These are phyloP conservation scores for Tachycineta bicolor DNA, from an alignment of 2,113 vertebrate species.

Conservation along the genomic window DNA sequence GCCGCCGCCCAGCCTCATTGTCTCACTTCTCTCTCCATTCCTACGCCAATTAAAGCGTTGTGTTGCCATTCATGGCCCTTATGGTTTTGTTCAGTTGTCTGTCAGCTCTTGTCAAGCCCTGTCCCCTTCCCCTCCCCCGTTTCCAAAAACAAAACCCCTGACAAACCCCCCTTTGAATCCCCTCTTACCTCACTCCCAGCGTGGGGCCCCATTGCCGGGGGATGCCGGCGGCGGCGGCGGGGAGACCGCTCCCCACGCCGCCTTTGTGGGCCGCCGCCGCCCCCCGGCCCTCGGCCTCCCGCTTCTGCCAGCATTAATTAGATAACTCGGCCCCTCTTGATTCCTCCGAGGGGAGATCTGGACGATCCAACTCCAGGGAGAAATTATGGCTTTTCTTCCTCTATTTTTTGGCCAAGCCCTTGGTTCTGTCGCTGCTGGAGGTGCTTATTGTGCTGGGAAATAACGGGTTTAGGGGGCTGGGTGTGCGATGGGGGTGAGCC, in stretches of 20 bases:
- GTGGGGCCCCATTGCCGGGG: conserved; percentile 61
- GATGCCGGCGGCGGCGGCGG: conserved; percentile 16
- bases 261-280: no score
- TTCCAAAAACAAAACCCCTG: conserved; percentile 60
- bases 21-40: conserved; percentile 58
- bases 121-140: conserved; percentile 55
- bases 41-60: conserved; percentile 55
- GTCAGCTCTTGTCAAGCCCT: conserved; percentile 66
- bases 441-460: no score
- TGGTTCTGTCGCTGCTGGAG: no score
- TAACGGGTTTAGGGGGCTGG: no score
- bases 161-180: conserved; percentile 55
- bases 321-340: no score
- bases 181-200: conserved; percentile 67
- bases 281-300: no score
- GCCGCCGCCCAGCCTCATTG: conserved; percentile 34
- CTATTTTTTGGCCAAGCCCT: no score
- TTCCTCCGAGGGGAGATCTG: no score
- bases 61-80: conserved; percentile 67
- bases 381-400: no score
- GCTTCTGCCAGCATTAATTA: no score
- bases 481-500: no score
- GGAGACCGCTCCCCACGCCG: conserved; percentile 52
- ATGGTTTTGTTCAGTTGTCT: conserved; percentile 68
- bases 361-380: no score